Evolutionary conservation across 2,113 vertebrate species (phyloP).

Genomic region (Labrus mixtus): DNA sequence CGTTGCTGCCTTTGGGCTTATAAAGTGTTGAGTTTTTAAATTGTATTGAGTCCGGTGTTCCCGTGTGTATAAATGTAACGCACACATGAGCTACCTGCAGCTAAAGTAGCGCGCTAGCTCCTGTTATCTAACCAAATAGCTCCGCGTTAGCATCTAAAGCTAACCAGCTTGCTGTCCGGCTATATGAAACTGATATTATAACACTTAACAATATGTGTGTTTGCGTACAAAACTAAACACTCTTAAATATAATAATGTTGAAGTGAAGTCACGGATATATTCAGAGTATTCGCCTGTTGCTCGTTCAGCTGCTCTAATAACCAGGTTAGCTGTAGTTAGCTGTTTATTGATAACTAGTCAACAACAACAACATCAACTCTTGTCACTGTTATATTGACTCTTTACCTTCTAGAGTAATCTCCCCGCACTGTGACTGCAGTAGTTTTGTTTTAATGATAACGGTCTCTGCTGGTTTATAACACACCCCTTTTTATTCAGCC

Average conservation of each 20-base stretch:
- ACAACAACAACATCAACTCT: too few species aligned
- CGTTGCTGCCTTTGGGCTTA: too few species aligned
- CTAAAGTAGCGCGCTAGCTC: constrained; percentile 18
- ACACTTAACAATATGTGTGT: not conserved
- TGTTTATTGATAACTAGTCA: too few species aligned
- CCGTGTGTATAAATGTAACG: constrained; percentile 3
- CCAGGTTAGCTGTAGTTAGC: not conserved
- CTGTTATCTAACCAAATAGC: constrained; percentile 32
- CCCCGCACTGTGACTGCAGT: not conserved
- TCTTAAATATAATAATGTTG: accelerated
- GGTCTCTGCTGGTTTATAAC: not conserved
- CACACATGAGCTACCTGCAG: constrained; percentile 4
- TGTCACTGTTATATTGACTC: not conserved
- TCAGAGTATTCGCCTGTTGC: constrained; percentile 23
- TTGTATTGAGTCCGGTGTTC: not conserved
- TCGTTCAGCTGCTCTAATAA: not conserved
- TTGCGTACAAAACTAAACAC: not conserved
- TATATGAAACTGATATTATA: not conserved
- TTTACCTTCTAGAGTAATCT: not conserved
- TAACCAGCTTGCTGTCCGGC: constrained; percentile 5
- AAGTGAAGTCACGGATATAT: not conserved
- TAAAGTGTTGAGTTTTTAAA: not conserved
- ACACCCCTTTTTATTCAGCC: too few species aligned
- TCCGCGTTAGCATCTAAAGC: constrained; percentile 28
- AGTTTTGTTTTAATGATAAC: not conserved